Evolutionary conservation across 1,140 invertebrate genomes (phyloP).

Genomic region (Panulirus ornatus): DNA sequence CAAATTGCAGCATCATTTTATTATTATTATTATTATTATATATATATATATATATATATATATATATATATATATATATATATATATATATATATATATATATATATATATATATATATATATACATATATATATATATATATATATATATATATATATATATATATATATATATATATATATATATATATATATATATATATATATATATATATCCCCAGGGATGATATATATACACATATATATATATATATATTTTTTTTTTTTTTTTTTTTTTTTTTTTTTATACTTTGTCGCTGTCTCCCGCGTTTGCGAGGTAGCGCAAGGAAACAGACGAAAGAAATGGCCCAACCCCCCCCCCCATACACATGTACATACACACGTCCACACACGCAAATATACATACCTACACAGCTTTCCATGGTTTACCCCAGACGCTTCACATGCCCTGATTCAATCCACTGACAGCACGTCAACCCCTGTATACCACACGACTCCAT

Average conservation of each 20-base stretch:
- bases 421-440: too few species aligned
- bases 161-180: neutral
- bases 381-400: too few species aligned
- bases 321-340: too few species aligned
- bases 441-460: too few species aligned
- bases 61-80: neutral
- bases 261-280: neutral
- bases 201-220: neutral
- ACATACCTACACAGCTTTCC: too few species aligned
- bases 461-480: too few species aligned
- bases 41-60: slow-evolving; percentile 4
- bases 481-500: too few species aligned
- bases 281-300: neutral
- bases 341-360: too few species aligned
- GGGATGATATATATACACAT: neutral
- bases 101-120: neutral
- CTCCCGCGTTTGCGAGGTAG: too few species aligned
- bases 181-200: slow-evolving; percentile 13
- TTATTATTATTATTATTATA: too few species aligned
- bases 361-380: too few species aligned
- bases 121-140: slow-evolving; percentile 1
- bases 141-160: neutral
- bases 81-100: neutral
- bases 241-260: too few species aligned
- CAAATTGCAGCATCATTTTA: neutral